A percentile compares a stretch with the other conserved stretches of the same genome.
phyloP scores from a whole-genome alignment of 2,113 vertebrate genomes.

The Chitala chitala region DNA sequence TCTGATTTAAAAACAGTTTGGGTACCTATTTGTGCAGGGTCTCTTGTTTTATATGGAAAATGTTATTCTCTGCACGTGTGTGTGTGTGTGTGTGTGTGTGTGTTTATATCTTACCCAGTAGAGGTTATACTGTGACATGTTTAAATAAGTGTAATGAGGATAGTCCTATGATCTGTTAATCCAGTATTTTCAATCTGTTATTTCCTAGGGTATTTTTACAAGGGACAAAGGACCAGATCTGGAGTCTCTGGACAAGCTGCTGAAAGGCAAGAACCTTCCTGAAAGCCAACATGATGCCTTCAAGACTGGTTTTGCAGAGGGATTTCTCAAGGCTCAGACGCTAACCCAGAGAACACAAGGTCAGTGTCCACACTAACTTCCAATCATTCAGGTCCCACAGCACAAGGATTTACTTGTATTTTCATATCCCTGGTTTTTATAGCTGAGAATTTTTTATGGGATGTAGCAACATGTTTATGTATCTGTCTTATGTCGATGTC shows the following conservation, averaged over 20 bases:
- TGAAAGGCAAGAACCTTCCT: constrained; percentile 84
- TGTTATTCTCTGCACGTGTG: not conserved
- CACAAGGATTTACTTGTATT: not conserved
- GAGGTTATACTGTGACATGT: no score
- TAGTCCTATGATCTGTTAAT: not conserved
- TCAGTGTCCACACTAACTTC: constrained; percentile 33
- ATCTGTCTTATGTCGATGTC: no score
- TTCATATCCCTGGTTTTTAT: no score
- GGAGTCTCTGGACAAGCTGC: constrained; percentile 77
- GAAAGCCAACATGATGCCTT: constrained; percentile 88
- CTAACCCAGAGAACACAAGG: constrained; percentile 87
- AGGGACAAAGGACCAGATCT: constrained; percentile 75
- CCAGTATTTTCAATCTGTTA: not conserved
- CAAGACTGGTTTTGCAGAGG: constrained; percentile 93
- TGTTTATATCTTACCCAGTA: no score
- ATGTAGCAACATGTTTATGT: no score
- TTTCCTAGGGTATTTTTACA: constrained; percentile 74
- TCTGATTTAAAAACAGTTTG: not conserved
- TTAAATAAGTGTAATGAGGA: no score
- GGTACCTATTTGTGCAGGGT: not conserved
- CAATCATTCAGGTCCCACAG: not conserved
- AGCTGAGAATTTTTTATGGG: no score
- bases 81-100: no score
- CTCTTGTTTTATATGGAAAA: no score
- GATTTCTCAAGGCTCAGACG: constrained; percentile 89